A percentile compares a stretch with the other conserved stretches of the same genome.
Evolutionary conservation across 2,888 invertebrate species (phyloP).

Genomic region (Melinopterus prodromus): DNA sequence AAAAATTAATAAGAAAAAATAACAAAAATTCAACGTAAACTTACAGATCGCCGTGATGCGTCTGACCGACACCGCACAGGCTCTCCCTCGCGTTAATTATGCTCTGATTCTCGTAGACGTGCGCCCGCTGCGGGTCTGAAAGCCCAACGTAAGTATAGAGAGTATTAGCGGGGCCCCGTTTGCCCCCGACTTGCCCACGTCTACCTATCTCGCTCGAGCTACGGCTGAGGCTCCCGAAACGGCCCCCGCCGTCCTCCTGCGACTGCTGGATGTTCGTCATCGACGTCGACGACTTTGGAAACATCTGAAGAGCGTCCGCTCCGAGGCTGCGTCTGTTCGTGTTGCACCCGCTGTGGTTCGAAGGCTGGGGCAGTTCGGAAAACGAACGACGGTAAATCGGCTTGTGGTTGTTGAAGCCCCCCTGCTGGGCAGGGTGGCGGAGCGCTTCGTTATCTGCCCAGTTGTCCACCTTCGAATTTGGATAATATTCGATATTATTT

Average conservation of each 20-base stretch:
- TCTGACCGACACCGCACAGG: conserved; percentile 50
- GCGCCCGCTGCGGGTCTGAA: conserved; percentile 53
- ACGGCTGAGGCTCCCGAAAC: conserved; percentile 51
- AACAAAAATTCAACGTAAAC: conserved; percentile 27
- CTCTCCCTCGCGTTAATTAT: conserved; percentile 53
- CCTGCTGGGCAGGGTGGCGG: conserved; percentile 55
- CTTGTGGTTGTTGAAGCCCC: conserved; percentile 55
- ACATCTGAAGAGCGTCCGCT: conserved; percentile 55
- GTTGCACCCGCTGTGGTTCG: conserved; percentile 47
- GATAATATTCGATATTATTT: background rate
- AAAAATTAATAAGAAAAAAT: background rate
- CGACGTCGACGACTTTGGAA: conserved; percentile 58
- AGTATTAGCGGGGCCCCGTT: conserved; percentile 46
- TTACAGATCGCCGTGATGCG: conserved; percentile 56
- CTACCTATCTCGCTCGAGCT: conserved; percentile 53
- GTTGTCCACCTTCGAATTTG: conserved; percentile 55
- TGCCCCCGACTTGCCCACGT: conserved; percentile 37
- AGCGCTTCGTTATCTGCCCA: conserved; percentile 60
- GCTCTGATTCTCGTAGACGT: conserved; percentile 58
- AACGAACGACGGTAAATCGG: conserved; percentile 56
- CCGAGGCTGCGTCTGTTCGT: conserved; percentile 47
- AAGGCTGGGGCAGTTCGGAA: conserved; percentile 51
- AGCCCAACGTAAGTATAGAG: conserved; percentile 60
- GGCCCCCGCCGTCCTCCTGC: conserved; percentile 45
- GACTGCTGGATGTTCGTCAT: conserved; percentile 59